phyloP scores from a whole-genome alignment of 2,113 vertebrate genomes.

The Pelvicachromis taeniatus region DNA sequence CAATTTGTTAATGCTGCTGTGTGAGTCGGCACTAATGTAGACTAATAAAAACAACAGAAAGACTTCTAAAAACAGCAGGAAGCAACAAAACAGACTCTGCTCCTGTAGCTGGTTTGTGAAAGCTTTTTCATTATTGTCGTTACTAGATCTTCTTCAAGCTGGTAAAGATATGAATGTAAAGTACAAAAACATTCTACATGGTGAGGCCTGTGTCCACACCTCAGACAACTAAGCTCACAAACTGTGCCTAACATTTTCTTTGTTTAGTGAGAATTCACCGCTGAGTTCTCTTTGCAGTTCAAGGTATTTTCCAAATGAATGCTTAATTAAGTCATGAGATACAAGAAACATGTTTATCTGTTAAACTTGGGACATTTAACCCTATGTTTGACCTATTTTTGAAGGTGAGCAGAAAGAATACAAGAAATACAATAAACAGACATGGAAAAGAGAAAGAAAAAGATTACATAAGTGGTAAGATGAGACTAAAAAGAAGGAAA shows the following conservation, averaged over 20 bases:
- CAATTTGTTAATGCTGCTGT: neutral
- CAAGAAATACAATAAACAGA: neutral
- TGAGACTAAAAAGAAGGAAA: neutral
- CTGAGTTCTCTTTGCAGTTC: too few species aligned
- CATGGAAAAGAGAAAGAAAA: neutral
- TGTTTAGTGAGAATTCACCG: too few species aligned
- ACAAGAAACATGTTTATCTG: neutral
- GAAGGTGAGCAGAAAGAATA: neutral
- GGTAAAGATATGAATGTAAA: neutral
- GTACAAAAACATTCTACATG: neutral
- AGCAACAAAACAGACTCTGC: neutral
- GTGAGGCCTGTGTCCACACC: neutral
- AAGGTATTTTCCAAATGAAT: too few species aligned
- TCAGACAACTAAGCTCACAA: neutral
- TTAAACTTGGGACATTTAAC: neutral
- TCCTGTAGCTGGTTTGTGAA: neutral
- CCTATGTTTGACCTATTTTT: neutral
- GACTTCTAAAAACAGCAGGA: neutral
- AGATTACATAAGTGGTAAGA: neutral
- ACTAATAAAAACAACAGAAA: neutral
- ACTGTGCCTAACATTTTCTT: too few species aligned
- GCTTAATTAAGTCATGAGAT: too few species aligned
- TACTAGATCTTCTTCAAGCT: neutral
- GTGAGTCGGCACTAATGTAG: neutral
- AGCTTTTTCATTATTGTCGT: neutral